Evolutionary conservation across 2,888 invertebrate genomes (phyloP), one percentile per base, ranked within the genome.

Genomic region (Eristalis tenax): DNA sequence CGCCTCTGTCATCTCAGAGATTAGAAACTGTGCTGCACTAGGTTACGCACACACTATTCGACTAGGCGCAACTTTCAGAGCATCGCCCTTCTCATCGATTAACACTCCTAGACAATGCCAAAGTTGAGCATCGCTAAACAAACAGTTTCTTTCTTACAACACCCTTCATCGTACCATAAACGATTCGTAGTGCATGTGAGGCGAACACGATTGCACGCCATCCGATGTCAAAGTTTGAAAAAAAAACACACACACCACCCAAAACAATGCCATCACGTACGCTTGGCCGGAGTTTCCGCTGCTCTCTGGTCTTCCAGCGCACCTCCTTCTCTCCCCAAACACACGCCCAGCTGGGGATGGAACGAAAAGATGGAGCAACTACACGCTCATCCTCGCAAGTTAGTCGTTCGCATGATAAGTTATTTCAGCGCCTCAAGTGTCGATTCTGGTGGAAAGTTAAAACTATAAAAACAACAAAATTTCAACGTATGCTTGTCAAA

Each of bases 401-500:
- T 68, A 56, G 50, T 68, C 11, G 68, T 68, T 50, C 68, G 50
- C 28, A 66, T 40, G 40, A 43, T 68, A 77, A 77, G 63, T 64
- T 77, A 63, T 63, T 64, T 70, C 50, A 66, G 18, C 43, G 18
- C 71, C 68, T 23, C 75, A 63, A 68, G 61, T 68, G 63, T 76
- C 76, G 57, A 70, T 64, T 74, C 56, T 28, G 65, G 28, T 66
- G 28, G 35, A 70, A 83, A 74, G 74, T 75, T 79, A 66, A 61
- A 80, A 80, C 75, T 75, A 65, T 40, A 79, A 65, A 84, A 56
- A 66, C 26, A 80, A 79, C 50, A 50, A 50, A n/a, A 80, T 50
- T 61, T 63, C 71, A 69, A 85, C 84, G 81, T 85, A 61, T 83
- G 59, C 73, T 81, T 85, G 80, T 80, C 63, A 77, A 79, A 77